A percentile compares a stretch with the other conserved stretches of the same genome.
These are phyloP conservation scores for Myotis davidii DNA, from an alignment of 2,113 vertebrate genomes.

Conservation along the genomic window DNA sequence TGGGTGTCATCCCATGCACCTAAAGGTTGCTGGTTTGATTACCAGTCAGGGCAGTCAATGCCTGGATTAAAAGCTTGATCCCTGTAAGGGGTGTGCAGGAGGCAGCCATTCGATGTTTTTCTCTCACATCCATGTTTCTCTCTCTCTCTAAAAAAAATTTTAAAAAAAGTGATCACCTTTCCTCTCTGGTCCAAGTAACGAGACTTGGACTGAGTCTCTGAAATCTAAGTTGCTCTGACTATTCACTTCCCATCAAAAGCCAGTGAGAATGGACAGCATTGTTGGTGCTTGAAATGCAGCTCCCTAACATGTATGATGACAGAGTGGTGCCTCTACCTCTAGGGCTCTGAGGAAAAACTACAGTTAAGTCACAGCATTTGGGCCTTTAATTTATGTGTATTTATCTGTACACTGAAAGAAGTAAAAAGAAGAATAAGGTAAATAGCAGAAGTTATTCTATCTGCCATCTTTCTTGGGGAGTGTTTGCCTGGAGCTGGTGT, in stretches of 20 bases:
- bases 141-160: neutral
- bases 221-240: neutral
- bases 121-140: neutral
- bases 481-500: neutral
- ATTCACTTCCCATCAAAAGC: neutral
- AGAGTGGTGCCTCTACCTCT: neutral
- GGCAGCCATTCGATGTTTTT: neutral
- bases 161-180: neutral
- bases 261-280: neutral
- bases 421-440: neutral
- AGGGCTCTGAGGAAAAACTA: neutral
- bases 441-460: neutral
- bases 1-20: neutral
- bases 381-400: neutral
- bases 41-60: neutral
- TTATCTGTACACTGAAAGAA: neutral
- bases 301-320: neutral
- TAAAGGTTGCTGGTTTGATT: neutral
- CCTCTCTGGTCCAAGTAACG: neutral
- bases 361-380: neutral
- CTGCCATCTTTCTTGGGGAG: neutral
- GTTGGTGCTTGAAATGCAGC: neutral
- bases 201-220: neutral
- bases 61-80: neutral
- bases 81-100: neutral